These are phyloP conservation scores for Apostichopus parvimensis DNA, from an alignment of 35 echinoderm and acorn worm species.

Conservation along the genomic window DNA sequence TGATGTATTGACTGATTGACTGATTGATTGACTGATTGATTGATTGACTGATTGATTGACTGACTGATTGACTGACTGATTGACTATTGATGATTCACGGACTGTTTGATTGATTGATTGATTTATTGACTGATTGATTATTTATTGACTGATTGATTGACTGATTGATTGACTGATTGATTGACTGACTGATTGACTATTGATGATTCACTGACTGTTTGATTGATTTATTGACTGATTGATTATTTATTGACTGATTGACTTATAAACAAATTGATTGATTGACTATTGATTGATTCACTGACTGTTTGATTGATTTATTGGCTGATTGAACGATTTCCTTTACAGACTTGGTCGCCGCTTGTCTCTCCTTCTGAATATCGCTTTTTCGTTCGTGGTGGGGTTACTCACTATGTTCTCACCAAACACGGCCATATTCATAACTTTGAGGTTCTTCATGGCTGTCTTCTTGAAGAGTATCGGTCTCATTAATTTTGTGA, in stretches of 20 bases:
- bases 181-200: not conserved
- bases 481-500: not conserved
- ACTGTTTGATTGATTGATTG: too few relatives aligned
- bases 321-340: not conserved
- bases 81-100: too few relatives aligned
- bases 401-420: not conserved
- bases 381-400: not conserved
- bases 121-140: too few relatives aligned
- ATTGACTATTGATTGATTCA: not conserved
- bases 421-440: not conserved
- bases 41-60: too few relatives aligned
- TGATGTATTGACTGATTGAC: too few relatives aligned
- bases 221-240: too few relatives aligned
- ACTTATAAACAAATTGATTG: not conserved
- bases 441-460: not conserved
- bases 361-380: not conserved
- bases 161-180: too few relatives aligned
- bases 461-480: not conserved
- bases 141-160: too few relatives aligned
- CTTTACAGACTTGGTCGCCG: not conserved
- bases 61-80: too few relatives aligned
- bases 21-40: too few relatives aligned
- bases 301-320: not conserved
- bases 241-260: too few relatives aligned
- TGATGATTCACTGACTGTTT: not conserved